These are phyloP conservation scores for Borostomias antarcticus DNA, from an alignment of 2,797 vertebrate genomes.

Conservation along the genomic window DNA sequence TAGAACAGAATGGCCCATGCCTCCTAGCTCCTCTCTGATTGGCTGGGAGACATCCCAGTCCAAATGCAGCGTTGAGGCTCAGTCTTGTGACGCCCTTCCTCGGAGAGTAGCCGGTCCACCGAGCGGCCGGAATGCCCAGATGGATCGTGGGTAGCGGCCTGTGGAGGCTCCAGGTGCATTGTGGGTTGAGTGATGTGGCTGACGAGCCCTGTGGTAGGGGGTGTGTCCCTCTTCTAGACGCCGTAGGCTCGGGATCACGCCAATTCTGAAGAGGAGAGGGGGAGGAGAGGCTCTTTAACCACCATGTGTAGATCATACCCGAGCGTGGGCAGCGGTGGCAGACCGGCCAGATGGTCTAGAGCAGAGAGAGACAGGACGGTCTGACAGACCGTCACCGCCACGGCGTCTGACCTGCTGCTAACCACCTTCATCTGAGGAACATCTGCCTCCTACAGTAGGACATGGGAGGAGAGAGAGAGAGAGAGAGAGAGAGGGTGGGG, in stretches of 20 bases:
- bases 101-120: background rate
- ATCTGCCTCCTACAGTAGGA: no score
- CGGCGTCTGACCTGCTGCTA: no score
- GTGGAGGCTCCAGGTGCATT: slow-evolving; percentile 25
- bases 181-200: slow-evolving; percentile 44
- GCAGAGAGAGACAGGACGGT: background rate
- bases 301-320: slow-evolving; percentile 50
- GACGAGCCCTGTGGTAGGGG: slow-evolving; percentile 29
- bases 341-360: slow-evolving; percentile 36
- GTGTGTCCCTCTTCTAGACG: slow-evolving; percentile 52
- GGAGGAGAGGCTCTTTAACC: slow-evolving; percentile 12
- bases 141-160: slow-evolving; percentile 33
- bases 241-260: no score
- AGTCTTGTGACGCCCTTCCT: background rate
- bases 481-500: no score
- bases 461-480: no score
- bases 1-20: background rate
- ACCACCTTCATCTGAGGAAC: no score
- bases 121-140: slow-evolving; percentile 2
- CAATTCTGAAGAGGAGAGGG: slow-evolving; percentile 56
- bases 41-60: background rate
- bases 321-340: slow-evolving; percentile 38
- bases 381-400: no score
- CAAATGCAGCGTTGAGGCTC: background rate
- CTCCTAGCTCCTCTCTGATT: background rate